These are phyloP conservation scores for Trichomalopsis sarcophagae DNA, from an alignment of 1,140 invertebrate genomes.

Conservation along the genomic window DNA sequence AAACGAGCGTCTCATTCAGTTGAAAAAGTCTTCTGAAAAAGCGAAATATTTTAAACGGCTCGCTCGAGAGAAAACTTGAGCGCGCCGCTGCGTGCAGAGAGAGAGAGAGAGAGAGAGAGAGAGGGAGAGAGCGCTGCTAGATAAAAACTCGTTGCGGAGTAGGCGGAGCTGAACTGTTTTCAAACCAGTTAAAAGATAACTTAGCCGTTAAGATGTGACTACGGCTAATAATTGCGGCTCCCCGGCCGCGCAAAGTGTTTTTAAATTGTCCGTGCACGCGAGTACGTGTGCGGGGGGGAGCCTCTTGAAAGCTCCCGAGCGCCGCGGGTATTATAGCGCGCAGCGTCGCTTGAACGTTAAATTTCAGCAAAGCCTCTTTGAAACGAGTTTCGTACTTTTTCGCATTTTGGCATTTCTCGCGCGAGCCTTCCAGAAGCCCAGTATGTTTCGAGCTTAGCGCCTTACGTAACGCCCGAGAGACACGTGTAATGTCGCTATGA, in stretches of 20 bases:
- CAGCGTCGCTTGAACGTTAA: too few species aligned
- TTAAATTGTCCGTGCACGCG: not conserved
- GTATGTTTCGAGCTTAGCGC: not conserved
- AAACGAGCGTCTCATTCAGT: too few species aligned
- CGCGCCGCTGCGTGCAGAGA: too few species aligned
- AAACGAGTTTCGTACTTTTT: too few species aligned
- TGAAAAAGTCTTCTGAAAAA: not conserved
- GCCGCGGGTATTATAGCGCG: too few species aligned
- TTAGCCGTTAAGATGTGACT: constrained; percentile 1
- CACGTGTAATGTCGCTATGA: not conserved
- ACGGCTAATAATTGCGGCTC: not conserved
- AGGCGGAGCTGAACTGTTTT: constrained; percentile 14
- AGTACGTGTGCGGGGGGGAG: too few species aligned
- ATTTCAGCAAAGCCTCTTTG: too few species aligned
- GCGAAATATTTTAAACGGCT: not conserved
- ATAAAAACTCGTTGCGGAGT: constrained; percentile 20
- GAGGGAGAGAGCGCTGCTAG: not conserved
- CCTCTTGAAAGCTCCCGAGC: not conserved
- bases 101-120: too few species aligned
- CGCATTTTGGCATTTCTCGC: not conserved
- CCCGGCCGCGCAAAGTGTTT: not conserved
- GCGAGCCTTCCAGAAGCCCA: constrained; percentile 4
- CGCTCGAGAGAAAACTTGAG: not conserved
- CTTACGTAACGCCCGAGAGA: constrained; percentile 8
- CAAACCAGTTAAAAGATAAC: constrained; percentile 4